Conservation (phyloP, 2,113 vertebrate species). For the Xiphorhynchus elegans region DNA sequence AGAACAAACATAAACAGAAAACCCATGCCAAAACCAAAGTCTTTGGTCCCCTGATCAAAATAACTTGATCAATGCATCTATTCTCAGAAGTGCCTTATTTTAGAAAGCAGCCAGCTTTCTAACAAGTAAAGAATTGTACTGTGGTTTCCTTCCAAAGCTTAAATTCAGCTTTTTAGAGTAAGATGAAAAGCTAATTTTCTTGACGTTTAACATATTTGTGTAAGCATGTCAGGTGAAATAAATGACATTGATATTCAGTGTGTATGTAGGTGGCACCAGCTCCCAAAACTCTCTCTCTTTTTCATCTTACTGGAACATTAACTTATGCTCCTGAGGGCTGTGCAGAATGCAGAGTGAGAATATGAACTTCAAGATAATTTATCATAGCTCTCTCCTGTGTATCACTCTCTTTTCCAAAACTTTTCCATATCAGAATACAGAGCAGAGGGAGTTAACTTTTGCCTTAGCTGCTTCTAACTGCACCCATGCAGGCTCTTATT, state of each 20-base stretch:
- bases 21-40: not conserved
- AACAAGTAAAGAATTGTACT: conserved; percentile 63
- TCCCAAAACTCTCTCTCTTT: conserved; percentile 56
- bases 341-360: conserved; percentile 32
- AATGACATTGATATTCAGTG: conserved; percentile 48
- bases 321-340: conserved; percentile 60
- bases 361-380: conserved; percentile 21
- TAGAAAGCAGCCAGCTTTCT: conserved; percentile 60
- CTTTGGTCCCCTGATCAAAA: conserved; percentile 30
- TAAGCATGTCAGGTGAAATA: conserved; percentile 59
- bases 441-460: not conserved
- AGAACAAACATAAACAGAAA: not conserved
- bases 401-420: not conserved
- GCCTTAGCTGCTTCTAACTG: not conserved
- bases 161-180: conserved; percentile 61
- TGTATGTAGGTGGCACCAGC: conserved; percentile 52
- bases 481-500: not conserved
- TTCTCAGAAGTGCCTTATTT: conserved; percentile 64
- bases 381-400: conserved; percentile 13
- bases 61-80: conserved; percentile 38
- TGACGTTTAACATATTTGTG: conserved; percentile 60
- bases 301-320: conserved; percentile 67
- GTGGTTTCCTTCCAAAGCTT: conserved; percentile 58
- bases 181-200: conserved; percentile 71
- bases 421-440: conserved; percentile 1